These are phyloP conservation scores for Neodiprion lecontei DNA, from an alignment of 1,140 invertebrate species.

Conservation along the genomic window DNA sequence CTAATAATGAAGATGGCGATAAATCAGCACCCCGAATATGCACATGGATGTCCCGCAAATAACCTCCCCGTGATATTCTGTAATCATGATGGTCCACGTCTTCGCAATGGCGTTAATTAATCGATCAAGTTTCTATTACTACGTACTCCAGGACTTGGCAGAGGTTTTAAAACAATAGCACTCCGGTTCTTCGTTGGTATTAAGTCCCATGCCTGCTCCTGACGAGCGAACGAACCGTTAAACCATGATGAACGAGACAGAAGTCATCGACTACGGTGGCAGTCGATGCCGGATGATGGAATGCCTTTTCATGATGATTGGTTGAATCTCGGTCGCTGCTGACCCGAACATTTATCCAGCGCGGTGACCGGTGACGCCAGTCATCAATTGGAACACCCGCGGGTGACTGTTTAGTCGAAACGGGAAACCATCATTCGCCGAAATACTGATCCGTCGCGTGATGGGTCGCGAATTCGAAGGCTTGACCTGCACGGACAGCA, in stretches of 20 bases:
- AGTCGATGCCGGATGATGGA: slow-evolving; percentile 45
- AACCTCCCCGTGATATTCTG: slow-evolving; percentile 62
- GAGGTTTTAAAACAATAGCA: no score
- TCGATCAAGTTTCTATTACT: no score
- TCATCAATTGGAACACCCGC: slow-evolving; percentile 49
- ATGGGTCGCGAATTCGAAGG: not conserved
- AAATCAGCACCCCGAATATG: slow-evolving; percentile 63
- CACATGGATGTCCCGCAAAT: slow-evolving; percentile 61
- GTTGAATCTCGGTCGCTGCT: slow-evolving; percentile 43
- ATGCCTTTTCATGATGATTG: slow-evolving; percentile 53
- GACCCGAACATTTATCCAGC: slow-evolving; percentile 54
- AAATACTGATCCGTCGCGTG: not conserved
- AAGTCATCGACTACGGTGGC: slow-evolving; percentile 3
- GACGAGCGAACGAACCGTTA: no score
- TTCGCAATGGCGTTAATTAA: not conserved
- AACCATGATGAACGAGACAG: not conserved
- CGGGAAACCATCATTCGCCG: slow-evolving; percentile 1
- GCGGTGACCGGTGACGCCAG: slow-evolving; percentile 54
- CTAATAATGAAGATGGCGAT: slow-evolving; percentile 65
- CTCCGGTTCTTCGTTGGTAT: no score
- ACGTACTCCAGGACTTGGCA: no score
- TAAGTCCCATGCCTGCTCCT: no score
- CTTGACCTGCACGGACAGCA: not conserved
- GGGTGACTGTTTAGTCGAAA: not conserved
- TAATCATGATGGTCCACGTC: slow-evolving; percentile 50